phyloP scores from a whole-genome alignment of 2,113 vertebrate species.

The Trichomycterus rosablanca region DNA sequence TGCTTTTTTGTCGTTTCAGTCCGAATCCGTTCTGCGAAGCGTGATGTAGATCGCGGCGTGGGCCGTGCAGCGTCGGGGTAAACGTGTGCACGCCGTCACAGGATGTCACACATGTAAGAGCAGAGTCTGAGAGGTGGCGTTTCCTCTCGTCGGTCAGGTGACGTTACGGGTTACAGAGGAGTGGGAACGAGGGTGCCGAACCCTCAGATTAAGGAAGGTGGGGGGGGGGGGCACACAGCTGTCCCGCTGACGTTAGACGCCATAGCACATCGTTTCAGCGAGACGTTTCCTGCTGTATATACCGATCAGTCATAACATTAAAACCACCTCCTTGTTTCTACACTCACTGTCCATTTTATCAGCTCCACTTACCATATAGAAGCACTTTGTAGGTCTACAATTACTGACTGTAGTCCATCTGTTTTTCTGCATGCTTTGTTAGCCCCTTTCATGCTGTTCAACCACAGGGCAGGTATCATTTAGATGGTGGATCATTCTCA shows the following conservation, averaged over 20 bases:
- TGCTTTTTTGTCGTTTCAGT: neutral
- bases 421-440: no score
- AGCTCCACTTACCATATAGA: no score
- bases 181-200: constrained; percentile 28
- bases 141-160: constrained; percentile 22
- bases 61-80: constrained; percentile 5
- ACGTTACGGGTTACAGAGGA: constrained; percentile 33
- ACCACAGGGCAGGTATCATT: no score
- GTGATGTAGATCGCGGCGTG: constrained; percentile 9
- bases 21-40: constrained; percentile 1
- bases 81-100: constrained; percentile 26
- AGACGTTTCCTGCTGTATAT: no score
- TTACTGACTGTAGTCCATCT: no score
- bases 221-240: constrained; percentile 28
- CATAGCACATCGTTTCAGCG: constrained; percentile 20
- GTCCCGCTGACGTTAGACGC: constrained; percentile 17
- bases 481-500: no score
- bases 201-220: neutral
- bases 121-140: constrained; percentile 20
- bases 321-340: no score
- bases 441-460: no score
- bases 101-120: constrained; percentile 32
- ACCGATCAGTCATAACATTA: no score
- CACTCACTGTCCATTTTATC: no score
- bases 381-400: no score